phyloP scores from a whole-genome alignment of 2,797 vertebrate genomes.

The Lithobates pipiens region DNA sequence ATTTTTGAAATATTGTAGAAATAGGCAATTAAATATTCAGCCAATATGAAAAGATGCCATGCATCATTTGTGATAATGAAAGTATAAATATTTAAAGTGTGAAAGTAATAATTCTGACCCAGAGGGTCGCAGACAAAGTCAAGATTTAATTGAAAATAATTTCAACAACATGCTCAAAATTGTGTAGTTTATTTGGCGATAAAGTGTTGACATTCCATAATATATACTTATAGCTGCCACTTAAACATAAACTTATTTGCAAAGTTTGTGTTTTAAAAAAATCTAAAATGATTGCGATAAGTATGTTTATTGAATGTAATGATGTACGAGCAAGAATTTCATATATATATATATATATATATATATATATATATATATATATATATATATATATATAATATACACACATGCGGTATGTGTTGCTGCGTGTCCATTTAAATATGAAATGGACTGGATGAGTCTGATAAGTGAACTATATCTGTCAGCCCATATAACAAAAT shows the following conservation, averaged over 20 bases:
- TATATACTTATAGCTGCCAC: neutral
- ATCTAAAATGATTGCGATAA: neutral
- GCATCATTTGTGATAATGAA: constrained; percentile 32
- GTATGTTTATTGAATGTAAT: neutral
- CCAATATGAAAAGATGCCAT: constrained; percentile 24
- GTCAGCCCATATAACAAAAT: no score
- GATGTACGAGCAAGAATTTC: neutral
- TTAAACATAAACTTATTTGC: neutral
- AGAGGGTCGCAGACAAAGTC: constrained; percentile 12
- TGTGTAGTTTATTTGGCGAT: neutral
- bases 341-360: no score
- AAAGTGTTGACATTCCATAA: constrained; percentile 2
- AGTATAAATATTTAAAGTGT: constrained; percentile 47
- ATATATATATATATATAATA: no score
- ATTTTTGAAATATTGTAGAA: constrained; percentile 27
- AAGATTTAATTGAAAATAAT: constrained; percentile 31
- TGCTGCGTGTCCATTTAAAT: neutral
- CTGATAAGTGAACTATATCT: neutral
- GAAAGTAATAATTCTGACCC: constrained; percentile 42
- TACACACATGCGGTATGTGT: no score
- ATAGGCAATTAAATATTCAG: constrained; percentile 23
- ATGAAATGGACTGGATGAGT: neutral
- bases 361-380: no score
- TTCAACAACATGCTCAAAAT: constrained; percentile 26
- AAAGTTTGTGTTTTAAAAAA: neutral